phyloP scores from a whole-genome alignment of 35 echinoderm and acorn worm genomes.

The Amphiura filiformis region DNA sequence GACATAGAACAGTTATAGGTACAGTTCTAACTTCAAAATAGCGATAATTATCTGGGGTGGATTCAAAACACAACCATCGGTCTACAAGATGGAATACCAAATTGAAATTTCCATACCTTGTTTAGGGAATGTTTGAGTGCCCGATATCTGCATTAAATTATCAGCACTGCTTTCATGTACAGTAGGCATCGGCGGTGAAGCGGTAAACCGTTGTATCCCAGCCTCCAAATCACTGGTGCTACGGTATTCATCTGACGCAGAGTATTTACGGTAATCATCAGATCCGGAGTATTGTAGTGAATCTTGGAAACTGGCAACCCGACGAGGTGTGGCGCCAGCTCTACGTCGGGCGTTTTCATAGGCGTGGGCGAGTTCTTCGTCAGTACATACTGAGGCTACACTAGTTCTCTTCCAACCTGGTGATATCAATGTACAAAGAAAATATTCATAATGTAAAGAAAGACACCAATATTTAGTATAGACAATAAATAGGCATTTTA shows the following conservation, averaged over 20 bases:
- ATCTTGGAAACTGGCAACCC: not conserved
- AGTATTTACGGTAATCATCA: not conserved
- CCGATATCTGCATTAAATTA: not conserved
- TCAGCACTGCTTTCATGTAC: not conserved
- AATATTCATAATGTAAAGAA: too few species aligned
- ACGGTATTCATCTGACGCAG: not conserved
- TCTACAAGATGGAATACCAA: too few species aligned
- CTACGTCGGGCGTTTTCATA: not conserved
- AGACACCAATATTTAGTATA: too few species aligned
- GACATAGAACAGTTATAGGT: too few species aligned
- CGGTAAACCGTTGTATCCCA: not conserved
- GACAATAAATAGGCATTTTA: too few species aligned
- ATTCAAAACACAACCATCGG: too few species aligned
- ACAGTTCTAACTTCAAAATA: too few species aligned
- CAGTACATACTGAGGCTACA: not conserved
- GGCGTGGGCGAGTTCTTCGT: not conserved
- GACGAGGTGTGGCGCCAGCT: not conserved
- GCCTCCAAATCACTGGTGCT: not conserved
- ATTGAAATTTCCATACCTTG: not conserved
- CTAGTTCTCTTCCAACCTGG: not conserved
- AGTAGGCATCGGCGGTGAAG: not conserved
- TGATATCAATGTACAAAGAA: too few species aligned
- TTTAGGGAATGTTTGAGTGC: conserved; percentile 1
- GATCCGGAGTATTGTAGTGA: not conserved
- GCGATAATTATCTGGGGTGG: too few species aligned